These are phyloP conservation scores for Aporrectodea caliginosa DNA, from an alignment of 1,140 invertebrate species.

Conservation along the genomic window DNA sequence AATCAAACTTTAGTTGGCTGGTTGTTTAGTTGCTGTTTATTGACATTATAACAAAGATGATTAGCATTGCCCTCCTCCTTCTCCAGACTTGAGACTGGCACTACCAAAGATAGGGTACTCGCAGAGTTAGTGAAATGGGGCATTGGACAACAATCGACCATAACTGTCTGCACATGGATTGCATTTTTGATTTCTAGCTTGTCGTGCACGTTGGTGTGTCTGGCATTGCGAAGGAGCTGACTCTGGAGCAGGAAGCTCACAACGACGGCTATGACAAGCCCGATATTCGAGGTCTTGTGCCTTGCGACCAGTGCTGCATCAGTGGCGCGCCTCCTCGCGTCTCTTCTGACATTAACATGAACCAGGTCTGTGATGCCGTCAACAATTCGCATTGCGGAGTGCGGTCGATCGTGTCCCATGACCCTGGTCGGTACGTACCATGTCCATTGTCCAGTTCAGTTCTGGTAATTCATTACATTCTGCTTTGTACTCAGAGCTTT, in stretches of 20 bases:
- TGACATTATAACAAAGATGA: no score
- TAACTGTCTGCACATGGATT: no score
- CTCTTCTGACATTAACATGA: constrained; percentile 53
- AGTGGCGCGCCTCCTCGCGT: constrained; percentile 47
- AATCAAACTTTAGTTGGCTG: no score
- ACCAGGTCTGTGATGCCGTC: constrained; percentile 48
- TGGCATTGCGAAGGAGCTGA: constrained; percentile 55
- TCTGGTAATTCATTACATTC: no score
- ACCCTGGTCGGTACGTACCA: constrained; percentile 52
- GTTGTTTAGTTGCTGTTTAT: no score
- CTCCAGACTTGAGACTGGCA: no score
- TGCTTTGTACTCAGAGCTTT: no score
- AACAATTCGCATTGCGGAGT: constrained; percentile 46
- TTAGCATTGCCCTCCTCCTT: no score
- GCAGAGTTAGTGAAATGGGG: no score
- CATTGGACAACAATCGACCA: no score
- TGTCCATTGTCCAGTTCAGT: no score
- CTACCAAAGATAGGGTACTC: no score
- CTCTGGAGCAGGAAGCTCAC: constrained; percentile 56
- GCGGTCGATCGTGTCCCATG: constrained; percentile 53
- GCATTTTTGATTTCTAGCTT: constrained; percentile 53
- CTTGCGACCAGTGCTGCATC: constrained; percentile 46
- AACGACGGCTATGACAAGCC: constrained; percentile 55
- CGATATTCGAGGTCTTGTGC: constrained; percentile 48
- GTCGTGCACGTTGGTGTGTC: constrained; percentile 59